phyloP scores from a whole-genome alignment of 2,797 vertebrate species.

The Pyrocephalus nanus region DNA sequence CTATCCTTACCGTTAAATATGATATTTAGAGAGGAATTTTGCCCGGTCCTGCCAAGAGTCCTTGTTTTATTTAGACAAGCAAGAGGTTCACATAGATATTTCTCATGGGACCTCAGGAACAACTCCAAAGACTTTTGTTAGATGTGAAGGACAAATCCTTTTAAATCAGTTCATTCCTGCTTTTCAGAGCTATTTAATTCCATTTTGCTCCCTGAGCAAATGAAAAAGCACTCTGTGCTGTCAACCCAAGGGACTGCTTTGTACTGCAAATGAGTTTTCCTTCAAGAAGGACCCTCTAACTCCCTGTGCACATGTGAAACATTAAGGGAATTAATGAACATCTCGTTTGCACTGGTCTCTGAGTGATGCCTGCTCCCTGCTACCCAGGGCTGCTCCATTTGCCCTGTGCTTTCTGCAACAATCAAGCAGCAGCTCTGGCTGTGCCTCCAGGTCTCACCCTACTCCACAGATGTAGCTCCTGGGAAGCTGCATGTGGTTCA shows the following conservation, averaged over 20 bases:
- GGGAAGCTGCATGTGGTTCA: not conserved
- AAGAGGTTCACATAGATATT: not conserved
- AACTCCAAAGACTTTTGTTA: not conserved
- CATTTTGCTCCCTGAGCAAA: not conserved
- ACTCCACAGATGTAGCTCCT: not conserved
- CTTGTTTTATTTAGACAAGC: not conserved
- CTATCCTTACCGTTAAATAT: not conserved
- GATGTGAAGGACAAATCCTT: not conserved
- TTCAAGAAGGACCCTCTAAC: not conserved
- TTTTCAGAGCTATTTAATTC: not conserved
- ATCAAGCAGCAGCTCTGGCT: not conserved
- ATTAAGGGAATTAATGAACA: not conserved
- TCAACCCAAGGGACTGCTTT: not conserved
- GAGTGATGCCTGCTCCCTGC: rapidly evolving
- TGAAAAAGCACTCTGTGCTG: rapidly evolving
- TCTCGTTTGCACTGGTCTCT: not conserved
- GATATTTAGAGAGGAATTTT: not conserved
- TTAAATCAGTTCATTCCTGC: not conserved
- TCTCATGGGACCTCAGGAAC: not conserved
- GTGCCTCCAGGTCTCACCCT: not conserved
- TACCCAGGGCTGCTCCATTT: not conserved
- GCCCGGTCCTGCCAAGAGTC: not conserved
- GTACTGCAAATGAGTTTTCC: not conserved
- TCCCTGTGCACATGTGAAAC: rapidly evolving
- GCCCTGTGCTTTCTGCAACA: rapidly evolving